Percentiles rank a stretch among this genome's conserved stretches.
Conservation (phyloP, 2,888 invertebrate species). For the Dromius quadrimaculatus region DNA sequence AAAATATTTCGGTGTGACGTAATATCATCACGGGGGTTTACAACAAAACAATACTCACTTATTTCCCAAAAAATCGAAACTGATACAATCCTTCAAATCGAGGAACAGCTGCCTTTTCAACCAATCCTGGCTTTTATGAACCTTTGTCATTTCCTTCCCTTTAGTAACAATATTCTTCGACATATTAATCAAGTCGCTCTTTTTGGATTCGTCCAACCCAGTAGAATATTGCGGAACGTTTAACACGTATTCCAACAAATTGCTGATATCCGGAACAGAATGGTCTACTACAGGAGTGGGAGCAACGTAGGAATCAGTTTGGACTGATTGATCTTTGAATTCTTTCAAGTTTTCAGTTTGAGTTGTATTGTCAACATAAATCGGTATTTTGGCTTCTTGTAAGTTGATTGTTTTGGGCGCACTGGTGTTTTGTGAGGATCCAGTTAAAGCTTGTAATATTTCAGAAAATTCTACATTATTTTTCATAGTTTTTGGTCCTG, state of each 20-base stretch:
- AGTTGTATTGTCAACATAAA: constrained; percentile 25
- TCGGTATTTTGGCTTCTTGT: constrained; percentile 10
- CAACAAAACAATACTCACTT: no score
- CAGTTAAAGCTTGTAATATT: not conserved
- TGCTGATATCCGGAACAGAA: constrained; percentile 24
- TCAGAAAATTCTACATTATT: not conserved
- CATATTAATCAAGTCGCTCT: constrained; percentile 31
- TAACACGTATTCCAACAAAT: constrained; percentile 40
- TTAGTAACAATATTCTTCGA: constrained; percentile 27
- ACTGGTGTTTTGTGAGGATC: not conserved
- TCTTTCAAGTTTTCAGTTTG: constrained; percentile 2
- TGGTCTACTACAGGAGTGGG: not conserved
- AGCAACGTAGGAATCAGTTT: no score
- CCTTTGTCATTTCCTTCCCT: not conserved
- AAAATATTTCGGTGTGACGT: no score
- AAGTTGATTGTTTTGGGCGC: no score
- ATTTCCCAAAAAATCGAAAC: constrained; percentile 59
- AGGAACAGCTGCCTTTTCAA: constrained; percentile 57
- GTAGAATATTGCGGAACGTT: constrained; percentile 20
- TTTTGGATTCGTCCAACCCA: constrained; percentile 37
- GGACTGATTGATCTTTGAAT: not conserved
- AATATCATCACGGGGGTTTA: no score
- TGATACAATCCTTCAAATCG: constrained; percentile 59
- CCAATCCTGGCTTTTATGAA: constrained; percentile 35
- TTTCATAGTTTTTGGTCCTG: not conserved